Base-by-base conservation (phyloP, 2,113 vertebrate genomes). In the Chloropsis cyanopogon region DNA sequence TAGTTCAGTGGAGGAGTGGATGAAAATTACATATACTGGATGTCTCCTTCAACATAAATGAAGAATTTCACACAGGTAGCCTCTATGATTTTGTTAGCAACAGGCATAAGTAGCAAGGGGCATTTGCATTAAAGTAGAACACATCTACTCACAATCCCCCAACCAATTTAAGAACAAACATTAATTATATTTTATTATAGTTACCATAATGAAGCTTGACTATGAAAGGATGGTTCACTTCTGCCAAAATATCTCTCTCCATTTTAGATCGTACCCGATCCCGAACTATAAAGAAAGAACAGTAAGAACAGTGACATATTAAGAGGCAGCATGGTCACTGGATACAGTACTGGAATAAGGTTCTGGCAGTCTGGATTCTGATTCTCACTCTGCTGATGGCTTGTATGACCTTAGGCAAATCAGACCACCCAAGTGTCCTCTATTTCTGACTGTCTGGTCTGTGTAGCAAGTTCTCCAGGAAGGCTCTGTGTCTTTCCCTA, bases 151-250 rank as follows among this genome's bases (percentile, higher is more conserved):
- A 86, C 47, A 88, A 70, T 52, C 79, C 12, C 17, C 54, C 42
- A 47, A 22, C 7, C 22, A 57, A 47, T 15, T 69, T 28, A 80
- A 66, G 54, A 92, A 64, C 31, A 60, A 68, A 54, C 8, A 29
- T 2, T 3, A 85, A 60, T 19, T 60, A 12, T 6, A 70, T 64
- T 66, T 44, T 31, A 44, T 42, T 41, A 50, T 52, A 70, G 80
- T 98, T 93, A 99, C 99, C 99, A 33, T 99, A 99, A 91, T 99
- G 99, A 44, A 99, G 98, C 97, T 99, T 99, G 68, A 99, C 99
- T 82, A 99, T 99, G 97, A 99, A 99, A 23, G 99, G 99, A 94
- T 99, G 99, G 92, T 99, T 99, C 92, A 99, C 99, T 97, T 99
- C 99, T 26, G 99, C 99, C 95, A 99, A 97, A 95, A 99, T 99